These are phyloP conservation scores for Lithosia quadra DNA, from an alignment of 2,888 invertebrate genomes.

Conservation along the genomic window DNA sequence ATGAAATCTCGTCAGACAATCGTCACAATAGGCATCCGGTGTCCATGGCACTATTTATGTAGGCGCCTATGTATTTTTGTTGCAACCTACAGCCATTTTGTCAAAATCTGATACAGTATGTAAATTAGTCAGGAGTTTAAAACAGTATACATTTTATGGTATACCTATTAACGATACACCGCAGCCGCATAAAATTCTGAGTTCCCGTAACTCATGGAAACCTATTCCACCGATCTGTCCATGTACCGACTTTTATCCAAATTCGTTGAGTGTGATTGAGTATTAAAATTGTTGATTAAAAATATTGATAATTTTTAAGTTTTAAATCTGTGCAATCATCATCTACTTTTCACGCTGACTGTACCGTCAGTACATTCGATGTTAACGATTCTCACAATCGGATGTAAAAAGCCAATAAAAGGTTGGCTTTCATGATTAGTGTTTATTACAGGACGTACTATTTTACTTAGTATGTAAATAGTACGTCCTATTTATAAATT, in stretches of 20 bases:
- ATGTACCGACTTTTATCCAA: too few relatives aligned
- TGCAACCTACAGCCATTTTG: constrained; percentile 29
- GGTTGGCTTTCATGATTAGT: constrained; percentile 13
- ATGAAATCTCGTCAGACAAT: constrained; percentile 21
- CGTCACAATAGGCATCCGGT: constrained; percentile 49
- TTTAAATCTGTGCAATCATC: too few relatives aligned
- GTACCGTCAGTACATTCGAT: constrained; percentile 5
- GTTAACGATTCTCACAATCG: constrained; percentile 13
- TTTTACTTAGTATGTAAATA: not conserved
- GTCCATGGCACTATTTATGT: constrained; percentile 45
- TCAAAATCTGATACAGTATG: constrained; percentile 32
- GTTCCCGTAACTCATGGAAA: too few relatives aligned
- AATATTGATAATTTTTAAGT: too few relatives aligned
- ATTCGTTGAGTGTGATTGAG: too few relatives aligned
- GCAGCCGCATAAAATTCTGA: too few relatives aligned
- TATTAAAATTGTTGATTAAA: too few relatives aligned
- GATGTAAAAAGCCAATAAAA: constrained; percentile 14
- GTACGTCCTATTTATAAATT: not conserved
- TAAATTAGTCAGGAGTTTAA: constrained; percentile 21
- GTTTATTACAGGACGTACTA: constrained; percentile 18
- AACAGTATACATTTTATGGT: not conserved
- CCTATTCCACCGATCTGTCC: too few relatives aligned
- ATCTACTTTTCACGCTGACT: too few relatives aligned
- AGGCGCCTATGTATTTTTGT: constrained; percentile 24
- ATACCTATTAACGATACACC: not conserved